Base-by-base conservation (phyloP, 2,113 vertebrate species). In the Eudyptes chrysolophus region DNA sequence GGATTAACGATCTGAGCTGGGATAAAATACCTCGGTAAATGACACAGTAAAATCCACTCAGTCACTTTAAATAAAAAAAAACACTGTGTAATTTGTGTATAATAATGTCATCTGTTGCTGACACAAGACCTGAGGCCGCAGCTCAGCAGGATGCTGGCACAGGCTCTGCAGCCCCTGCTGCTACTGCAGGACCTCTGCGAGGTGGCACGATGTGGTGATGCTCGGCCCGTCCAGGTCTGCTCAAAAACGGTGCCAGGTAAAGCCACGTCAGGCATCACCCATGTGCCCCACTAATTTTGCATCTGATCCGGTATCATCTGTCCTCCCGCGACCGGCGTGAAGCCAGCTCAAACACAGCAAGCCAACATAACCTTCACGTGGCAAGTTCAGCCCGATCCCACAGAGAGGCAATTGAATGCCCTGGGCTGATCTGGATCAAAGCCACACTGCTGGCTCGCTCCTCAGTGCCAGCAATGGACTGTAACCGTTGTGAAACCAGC, bases 251-350 rank as follows among this genome's bases (percentile, higher is more conserved):
- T 8, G 14, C 27, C 27, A 3, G 36, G 26, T 40, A 36, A 52
- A 90, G 71, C 25, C 65, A 48, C 8, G 1, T 51, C 54, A 62
- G 29, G 29, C 16, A 83, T 46, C 42, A 32, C 21, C n/a, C 71
- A 34, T 1, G 19, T 11, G 17, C 44, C 24, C 36, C 24, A 29
- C 15, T 57, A 19, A 36, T 64, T 44, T 12, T 34, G 46, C 52
- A 60, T 30, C 26, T 2, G 0, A 44, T 26, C 22, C 1, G 0
- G 40, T 61, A 62, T 27, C 27, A n/a, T 5, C 49, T 17, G 21
- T 48, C 51, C 84, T 57, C 30, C n/a, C 1, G 2, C 1, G 1
- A 78, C 27, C 3, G 2, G 58, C 4, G 0, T 10, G 58, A 78
- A 62, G 60, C 64, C 65, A 78, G 58, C 6, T 25, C 42, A 49